Base-by-base conservation (phyloP, 2,888 invertebrate genomes). In the Malacosoma neustria region DNA sequence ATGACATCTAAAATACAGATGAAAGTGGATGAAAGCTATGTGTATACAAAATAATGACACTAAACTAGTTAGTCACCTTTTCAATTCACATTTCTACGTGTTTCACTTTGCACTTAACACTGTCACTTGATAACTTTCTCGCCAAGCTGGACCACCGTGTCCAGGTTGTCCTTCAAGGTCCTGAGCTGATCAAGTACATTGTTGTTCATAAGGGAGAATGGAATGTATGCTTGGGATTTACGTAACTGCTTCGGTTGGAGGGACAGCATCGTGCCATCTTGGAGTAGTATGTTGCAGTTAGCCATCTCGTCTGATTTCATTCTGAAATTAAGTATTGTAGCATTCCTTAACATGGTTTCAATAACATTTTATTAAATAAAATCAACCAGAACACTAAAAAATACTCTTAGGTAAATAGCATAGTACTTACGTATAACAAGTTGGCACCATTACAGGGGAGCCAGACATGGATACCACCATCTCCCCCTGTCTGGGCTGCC, bases 391-490 rank as follows among this genome's bases (percentile, higher is more conserved):
- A n/a, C n/a, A n/a, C n/a, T n/a, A n/a, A n/a, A n/a, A 11, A 13
- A 32, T 30, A 3, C 11, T 11, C 13, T 32, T 32, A 32, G 11
- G 9, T 30, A 32, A 32, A 14, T 12, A 30, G 3, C 14, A 11
- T 14, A 31, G 11, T 37, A 67, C 70, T 62, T 13, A 77, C 75
- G 67, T 55, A 51, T 65, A 63, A 36, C 59, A 66, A 14, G 64
- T 42, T 1, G 88, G 87, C 32, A 89, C 88, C 65, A 91, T 72
- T 32, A 91, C 72, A 0, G 91, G 91, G 37, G 91, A 91, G 4
- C 91, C 91, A 3, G 89, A 87, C 85, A 91, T 87, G 39, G 91
- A 91, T 2, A 91, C 75, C 5, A 89, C 91, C 80, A 90, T 88
- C 74, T 92, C 92, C 0, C 90, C 90, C 44, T 84, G 81, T 2